phyloP scores from a whole-genome alignment of 2,797 vertebrate species.

The Halcyon smyrnensis region DNA sequence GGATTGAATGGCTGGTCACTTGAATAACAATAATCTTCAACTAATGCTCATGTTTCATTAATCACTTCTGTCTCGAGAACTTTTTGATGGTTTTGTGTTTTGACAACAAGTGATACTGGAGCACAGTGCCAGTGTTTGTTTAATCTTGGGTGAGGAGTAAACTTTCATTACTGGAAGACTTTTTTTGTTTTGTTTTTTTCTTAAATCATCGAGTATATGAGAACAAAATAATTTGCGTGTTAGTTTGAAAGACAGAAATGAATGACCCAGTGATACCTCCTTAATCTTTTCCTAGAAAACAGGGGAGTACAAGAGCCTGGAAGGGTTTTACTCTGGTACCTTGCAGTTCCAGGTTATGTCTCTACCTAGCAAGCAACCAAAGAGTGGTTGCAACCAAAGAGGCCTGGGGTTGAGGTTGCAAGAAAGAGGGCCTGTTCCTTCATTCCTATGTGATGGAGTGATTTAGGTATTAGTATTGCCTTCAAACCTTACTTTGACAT shows the following conservation, averaged over 20 bases:
- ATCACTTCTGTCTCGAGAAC: background rate
- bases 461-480: background rate
- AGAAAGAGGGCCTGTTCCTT: background rate
- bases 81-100: background rate
- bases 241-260: background rate
- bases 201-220: background rate
- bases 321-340: background rate
- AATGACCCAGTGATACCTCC: background rate
- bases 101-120: background rate
- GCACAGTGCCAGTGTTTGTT: background rate
- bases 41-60: background rate
- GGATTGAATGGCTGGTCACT: background rate
- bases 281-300: background rate
- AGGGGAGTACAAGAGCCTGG: background rate
- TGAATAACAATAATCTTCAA: background rate
- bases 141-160: background rate
- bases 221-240: background rate
- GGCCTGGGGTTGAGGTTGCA: background rate
- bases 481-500: background rate
- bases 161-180: background rate
- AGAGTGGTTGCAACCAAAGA: too few species aligned
- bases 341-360: background rate
- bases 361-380: background rate
- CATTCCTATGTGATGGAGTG: background rate
- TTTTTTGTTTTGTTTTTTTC: background rate